A percentile compares a stretch with the other conserved stretches of the same genome.
Conservation (phyloP, 2,888 invertebrate genomes). For the Norana najaformis region DNA sequence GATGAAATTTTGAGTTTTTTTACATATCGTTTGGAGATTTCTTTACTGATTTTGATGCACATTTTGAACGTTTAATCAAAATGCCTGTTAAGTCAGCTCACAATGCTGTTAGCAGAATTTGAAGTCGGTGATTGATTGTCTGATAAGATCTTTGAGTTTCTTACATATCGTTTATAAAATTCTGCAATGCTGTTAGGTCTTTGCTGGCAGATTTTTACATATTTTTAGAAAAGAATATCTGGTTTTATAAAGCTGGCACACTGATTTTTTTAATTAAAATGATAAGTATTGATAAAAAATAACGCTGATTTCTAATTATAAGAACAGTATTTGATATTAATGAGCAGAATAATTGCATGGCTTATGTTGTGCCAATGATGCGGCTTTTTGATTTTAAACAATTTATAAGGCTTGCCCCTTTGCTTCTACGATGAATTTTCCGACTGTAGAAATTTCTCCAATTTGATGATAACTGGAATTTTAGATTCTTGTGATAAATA, state of each 20-base stretch:
- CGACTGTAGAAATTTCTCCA: not conserved
- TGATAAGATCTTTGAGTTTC: not conserved
- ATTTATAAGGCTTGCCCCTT: not conserved
- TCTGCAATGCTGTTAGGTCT: not conserved
- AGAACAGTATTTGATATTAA: too few relatives aligned
- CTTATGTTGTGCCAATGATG: too few relatives aligned
- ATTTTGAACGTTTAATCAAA: not conserved
- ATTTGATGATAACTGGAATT: too few relatives aligned
- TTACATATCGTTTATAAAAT: not conserved
- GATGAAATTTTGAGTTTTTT: not conserved
- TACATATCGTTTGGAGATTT: not conserved
- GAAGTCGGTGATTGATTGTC: not conserved
- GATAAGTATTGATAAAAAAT: not conserved
- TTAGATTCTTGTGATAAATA: too few relatives aligned
- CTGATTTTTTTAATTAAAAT: not conserved
- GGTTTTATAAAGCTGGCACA: too few relatives aligned
- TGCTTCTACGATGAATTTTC: not conserved
- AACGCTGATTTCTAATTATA: too few relatives aligned
- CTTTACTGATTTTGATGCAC: not conserved
- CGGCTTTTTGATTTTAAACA: too few relatives aligned
- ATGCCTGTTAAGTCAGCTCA: not conserved
- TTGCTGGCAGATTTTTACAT: not conserved
- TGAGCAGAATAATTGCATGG: not conserved
- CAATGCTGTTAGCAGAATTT: not conserved
- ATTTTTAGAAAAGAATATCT: not conserved